Evolutionary conservation across 1,140 invertebrate genomes (phyloP).

Genomic region (Pseudomyrmex flavicornis): DNA sequence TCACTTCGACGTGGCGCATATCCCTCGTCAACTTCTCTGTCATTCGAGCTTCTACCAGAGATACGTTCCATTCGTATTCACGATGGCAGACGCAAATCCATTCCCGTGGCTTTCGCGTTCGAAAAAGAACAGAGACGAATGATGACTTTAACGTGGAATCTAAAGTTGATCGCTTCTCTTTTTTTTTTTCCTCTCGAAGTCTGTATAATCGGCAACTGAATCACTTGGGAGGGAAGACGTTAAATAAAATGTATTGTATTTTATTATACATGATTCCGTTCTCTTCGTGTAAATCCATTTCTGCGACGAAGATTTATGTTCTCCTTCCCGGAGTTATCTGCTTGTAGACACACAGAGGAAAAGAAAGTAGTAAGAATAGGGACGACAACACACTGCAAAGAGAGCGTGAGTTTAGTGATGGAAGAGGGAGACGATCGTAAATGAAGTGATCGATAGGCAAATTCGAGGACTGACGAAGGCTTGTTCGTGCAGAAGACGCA

Average conservation of each 20-base stretch:
- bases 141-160: not conserved
- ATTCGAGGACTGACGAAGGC: slow-evolving; percentile 59
- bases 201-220: not conserved
- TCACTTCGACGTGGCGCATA: slow-evolving; percentile 54
- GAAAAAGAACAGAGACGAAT: not conserved
- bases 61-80: slow-evolving; percentile 49
- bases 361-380: not conserved
- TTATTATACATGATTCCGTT: not conserved
- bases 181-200: no score
- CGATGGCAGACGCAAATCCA: slow-evolving; percentile 33
- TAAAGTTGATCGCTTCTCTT: not conserved
- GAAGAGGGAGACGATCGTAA: slow-evolving; percentile 43
- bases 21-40: slow-evolving; percentile 54
- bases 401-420: slow-evolving; percentile 3
- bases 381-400: not conserved
- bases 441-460: slow-evolving; percentile 72
- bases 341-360: slow-evolving; percentile 6
- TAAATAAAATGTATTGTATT: not conserved
- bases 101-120: slow-evolving; percentile 17
- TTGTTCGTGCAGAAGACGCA: slow-evolving; percentile 46
- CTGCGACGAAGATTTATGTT: slow-evolving; percentile 5
- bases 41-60: slow-evolving; percentile 29
- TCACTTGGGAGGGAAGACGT: not conserved
- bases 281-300: slow-evolving; percentile 3
- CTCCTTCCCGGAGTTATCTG: slow-evolving; percentile 11